Conservation (phyloP, 2,888 invertebrate genomes). For the Macrophya alboannulata region DNA sequence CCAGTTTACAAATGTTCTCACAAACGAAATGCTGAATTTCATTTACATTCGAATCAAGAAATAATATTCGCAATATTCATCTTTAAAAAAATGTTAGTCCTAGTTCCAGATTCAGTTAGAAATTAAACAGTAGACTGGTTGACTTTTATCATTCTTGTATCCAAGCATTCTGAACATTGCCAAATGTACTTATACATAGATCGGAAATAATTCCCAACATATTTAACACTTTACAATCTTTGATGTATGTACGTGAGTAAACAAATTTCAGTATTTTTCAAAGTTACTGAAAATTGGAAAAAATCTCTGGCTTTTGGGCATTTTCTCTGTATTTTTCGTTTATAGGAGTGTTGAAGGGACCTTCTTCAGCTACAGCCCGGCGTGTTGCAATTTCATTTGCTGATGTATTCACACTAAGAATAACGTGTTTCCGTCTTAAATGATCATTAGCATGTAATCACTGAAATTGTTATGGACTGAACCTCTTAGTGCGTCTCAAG, state of each 20-base stretch:
- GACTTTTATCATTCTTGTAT: too few species aligned
- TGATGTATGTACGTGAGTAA: not conserved
- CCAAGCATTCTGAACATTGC: conserved; percentile 53
- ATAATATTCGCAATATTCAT: not conserved
- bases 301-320: not conserved
- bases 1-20: too few species aligned
- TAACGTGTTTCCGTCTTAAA: conserved; percentile 70
- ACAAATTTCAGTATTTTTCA: not conserved
- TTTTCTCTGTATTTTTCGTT: not conserved
- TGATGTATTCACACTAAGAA: not conserved
- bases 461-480: conserved; percentile 63
- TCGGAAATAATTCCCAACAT: not conserved
- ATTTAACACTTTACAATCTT: not conserved
- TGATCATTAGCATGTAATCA: conserved; percentile 65
- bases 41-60: not conserved
- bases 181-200: conserved; percentile 62
- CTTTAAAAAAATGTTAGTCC: not conserved
- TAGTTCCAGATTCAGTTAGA: conserved; percentile 51
- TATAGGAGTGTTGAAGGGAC: not conserved
- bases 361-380: not conserved
- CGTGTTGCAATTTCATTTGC: conserved; percentile 52
- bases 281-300: not conserved
- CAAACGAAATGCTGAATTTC: not conserved
- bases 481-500: conserved; percentile 41
- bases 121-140: conserved; percentile 58